phyloP scores from a whole-genome alignment of 1,140 invertebrate species.

The Bombus picipes region DNA sequence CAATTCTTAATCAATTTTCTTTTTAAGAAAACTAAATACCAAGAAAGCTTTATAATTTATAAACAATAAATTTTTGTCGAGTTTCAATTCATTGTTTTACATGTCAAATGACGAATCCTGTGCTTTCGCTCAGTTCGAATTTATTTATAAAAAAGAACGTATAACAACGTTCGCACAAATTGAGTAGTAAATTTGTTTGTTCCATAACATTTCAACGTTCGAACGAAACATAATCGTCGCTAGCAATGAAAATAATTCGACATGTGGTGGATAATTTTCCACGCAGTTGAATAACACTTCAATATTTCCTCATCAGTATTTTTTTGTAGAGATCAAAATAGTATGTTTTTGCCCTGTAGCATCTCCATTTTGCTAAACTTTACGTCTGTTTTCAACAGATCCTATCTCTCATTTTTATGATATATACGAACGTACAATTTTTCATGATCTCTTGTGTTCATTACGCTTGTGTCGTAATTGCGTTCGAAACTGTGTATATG shows the following conservation, averaged over 20 bases:
- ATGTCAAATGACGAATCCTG: conserved; percentile 42
- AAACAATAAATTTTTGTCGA: conserved; percentile 56
- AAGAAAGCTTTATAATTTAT: conserved; percentile 46
- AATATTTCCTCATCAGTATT: conserved; percentile 36
- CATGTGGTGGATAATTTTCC: conserved; percentile 31
- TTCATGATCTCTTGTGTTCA: conserved; percentile 60
- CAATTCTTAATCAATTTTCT: conserved; percentile 11
- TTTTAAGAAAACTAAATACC: conserved; percentile 23
- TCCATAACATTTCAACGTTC: not conserved
- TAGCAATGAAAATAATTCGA: conserved; percentile 44
- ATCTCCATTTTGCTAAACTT: not conserved
- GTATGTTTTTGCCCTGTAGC: not conserved
- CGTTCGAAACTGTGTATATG: conserved; percentile 52
- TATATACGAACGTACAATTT: conserved; percentile 46
- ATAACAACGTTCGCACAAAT: not conserved
- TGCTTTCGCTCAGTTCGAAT: conserved; percentile 22
- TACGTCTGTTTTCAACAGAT: conserved; percentile 19
- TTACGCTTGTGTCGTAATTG: conserved; percentile 42
- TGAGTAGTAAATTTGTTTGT: not conserved
- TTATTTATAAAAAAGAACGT: not conserved
- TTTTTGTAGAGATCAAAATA: not conserved
- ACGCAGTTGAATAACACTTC: conserved; percentile 17
- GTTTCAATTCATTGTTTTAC: conserved; percentile 57
- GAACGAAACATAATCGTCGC: not conserved
- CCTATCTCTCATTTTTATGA: not conserved